A percentile compares a stretch with the other conserved stretches of the same genome.
Conservation (phyloP, 2,797 vertebrate species). For the Lepilemur ruficaudatus region DNA sequence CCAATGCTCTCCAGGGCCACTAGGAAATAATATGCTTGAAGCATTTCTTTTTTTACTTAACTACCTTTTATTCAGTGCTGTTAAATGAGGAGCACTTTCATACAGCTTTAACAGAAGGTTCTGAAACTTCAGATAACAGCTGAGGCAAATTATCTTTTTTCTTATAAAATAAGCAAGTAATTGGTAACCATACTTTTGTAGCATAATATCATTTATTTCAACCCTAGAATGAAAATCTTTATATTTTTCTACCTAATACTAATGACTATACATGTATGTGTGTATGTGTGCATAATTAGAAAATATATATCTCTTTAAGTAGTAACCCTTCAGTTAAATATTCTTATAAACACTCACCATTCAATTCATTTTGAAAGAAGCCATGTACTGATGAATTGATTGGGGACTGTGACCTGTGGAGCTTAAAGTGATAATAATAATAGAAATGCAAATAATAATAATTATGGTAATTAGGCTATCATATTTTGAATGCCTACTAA, state of each 20-base stretch:
- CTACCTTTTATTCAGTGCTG: slow-evolving; percentile 45
- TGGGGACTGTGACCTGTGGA: neutral
- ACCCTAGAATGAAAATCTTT: neutral
- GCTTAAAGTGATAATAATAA: neutral
- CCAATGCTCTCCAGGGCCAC: slow-evolving; percentile 58
- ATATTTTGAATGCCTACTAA: neutral
- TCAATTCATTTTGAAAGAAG: neutral
- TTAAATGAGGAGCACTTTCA: slow-evolving; percentile 56
- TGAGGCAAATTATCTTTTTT: slow-evolving; percentile 17
- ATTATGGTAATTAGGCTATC: neutral
- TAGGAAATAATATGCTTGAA: slow-evolving; percentile 57
- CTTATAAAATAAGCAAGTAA: slow-evolving; percentile 34
- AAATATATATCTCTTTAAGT: neutral
- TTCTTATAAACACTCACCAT: neutral
- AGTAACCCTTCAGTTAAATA: neutral
- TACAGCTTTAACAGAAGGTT: slow-evolving; percentile 27
- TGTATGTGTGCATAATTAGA: neutral
- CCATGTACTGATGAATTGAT: neutral
- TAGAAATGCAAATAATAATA: neutral
- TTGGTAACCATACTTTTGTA: slow-evolving; percentile 12
- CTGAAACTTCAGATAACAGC: slow-evolving; percentile 16
- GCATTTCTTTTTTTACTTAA: slow-evolving; percentile 34
- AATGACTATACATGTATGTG: neutral
- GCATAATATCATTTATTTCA: neutral
- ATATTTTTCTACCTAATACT: neutral